These are phyloP conservation scores for Ophioninae sp. DNA, from an alignment of 2,888 invertebrate genomes.

Conservation along the genomic window DNA sequence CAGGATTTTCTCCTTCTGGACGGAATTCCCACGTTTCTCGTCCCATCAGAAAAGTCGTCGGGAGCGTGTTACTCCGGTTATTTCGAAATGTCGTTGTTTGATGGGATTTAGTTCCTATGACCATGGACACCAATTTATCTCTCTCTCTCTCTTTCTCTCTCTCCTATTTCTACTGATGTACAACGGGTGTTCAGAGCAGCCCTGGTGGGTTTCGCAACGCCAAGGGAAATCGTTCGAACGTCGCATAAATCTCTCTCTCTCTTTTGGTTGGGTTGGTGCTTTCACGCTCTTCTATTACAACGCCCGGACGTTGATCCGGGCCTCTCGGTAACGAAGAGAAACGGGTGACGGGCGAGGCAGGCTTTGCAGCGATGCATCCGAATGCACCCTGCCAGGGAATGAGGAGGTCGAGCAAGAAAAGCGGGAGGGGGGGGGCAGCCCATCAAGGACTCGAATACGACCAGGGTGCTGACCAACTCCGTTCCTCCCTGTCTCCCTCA, in stretches of 20 bases:
- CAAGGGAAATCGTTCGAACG: slow-evolving; percentile 62
- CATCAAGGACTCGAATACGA: slow-evolving; percentile 38
- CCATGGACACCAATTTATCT: slow-evolving; percentile 36
- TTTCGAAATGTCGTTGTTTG: slow-evolving; percentile 44
- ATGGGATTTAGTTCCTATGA: slow-evolving; percentile 23
- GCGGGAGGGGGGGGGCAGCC: neutral
- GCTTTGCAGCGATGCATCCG: slow-evolving; percentile 56
- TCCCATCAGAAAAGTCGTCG: slow-evolving; percentile 33
- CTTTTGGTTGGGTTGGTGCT: too few relatives aligned
- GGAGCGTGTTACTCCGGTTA: slow-evolving; percentile 36
- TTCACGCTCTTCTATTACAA: slow-evolving; percentile 50
- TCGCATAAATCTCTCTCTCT: slow-evolving; percentile 54
- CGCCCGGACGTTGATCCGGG: slow-evolving; percentile 60
- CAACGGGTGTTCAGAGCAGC: slow-evolving; percentile 45
- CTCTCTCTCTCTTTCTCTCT: slow-evolving; percentile 7
- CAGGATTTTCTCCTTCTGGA: neutral
- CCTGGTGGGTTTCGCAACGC: slow-evolving; percentile 50
- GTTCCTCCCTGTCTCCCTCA: neutral
- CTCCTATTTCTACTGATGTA: slow-evolving; percentile 4
- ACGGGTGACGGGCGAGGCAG: slow-evolving; percentile 58
- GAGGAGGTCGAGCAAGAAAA: too few relatives aligned
- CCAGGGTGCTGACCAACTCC: slow-evolving; percentile 27
- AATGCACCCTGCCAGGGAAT: slow-evolving; percentile 18
- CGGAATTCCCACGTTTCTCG: slow-evolving; percentile 29
- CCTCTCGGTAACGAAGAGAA: slow-evolving; percentile 65